Evolutionary conservation across 2,797 vertebrate genomes (phyloP), one percentile per base, ranked within the genome.

Genomic region (Varecia variegata): DNA sequence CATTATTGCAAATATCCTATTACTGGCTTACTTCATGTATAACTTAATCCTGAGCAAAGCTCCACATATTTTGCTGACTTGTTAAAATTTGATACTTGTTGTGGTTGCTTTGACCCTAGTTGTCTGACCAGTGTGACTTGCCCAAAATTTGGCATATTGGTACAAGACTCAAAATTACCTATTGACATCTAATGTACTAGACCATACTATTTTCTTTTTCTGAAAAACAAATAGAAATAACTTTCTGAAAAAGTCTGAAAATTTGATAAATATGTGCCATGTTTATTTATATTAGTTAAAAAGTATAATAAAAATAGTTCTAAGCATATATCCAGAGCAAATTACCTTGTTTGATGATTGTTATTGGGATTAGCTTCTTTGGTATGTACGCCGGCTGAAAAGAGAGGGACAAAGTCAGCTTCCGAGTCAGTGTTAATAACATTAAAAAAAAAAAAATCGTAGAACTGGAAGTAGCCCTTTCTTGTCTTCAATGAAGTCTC

Each of bases 261-360:
- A 74, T 54, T 15, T 89, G 77, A 86, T 8, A 20, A 79, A 91
- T 38, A 77, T 2, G 4, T 65, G 3, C 14, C 20, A 35, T 56
- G 12, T 17, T 82, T 62, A 86, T 84, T 88, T 43, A 90, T 52
- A 10, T 96, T 43, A 70, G 30, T 50, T 92, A 50, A 68, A 93
- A 83, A 43, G 6, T 40, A 0, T 35, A 47, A 84, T 88, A 20
- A 70, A 80, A 74, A 70, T 50, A 30, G 10, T 58, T 88, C n/a
- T 74, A 54, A 68, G 21, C 32, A 95, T 38, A 40, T 81, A 94
- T 35, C 3, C 54, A 92, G 52, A 92, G 1, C 1, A 95, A 50
- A 85, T 98, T 98, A 99, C 98, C 98, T 99, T 99, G 98, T 81
- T 99, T 99, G 95, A 99, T 98, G 97, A 98, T 97, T 81, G 98